phyloP scores from a whole-genome alignment of 2,888 invertebrate species.

The Cancer borealis region DNA sequence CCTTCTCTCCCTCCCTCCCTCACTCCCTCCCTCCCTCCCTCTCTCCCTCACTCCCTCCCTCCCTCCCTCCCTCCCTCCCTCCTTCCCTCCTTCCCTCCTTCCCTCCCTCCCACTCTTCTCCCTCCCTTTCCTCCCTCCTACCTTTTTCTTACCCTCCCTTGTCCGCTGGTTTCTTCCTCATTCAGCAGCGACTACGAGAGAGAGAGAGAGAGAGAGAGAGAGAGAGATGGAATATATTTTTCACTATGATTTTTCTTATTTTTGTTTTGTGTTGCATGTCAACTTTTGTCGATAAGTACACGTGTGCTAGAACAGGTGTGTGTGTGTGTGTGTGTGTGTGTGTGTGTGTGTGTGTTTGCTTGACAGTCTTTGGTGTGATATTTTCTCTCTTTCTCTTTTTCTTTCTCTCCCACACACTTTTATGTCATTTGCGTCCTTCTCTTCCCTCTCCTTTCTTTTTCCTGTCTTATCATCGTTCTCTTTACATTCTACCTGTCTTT shows the following conservation, averaged over 20 bases:
- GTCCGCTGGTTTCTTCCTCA: neutral
- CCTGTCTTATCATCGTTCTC: neutral
- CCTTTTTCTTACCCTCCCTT: neutral
- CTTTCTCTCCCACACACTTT: neutral
- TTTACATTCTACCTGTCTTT: neutral
- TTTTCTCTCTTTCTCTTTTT: neutral
- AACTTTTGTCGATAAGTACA: neutral
- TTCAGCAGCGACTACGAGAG: neutral
- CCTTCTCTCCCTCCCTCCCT: neutral
- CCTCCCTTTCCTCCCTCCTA: neutral
- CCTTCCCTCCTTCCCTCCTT: neutral
- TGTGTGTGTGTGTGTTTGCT: conserved; percentile 9
- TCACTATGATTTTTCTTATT: conserved; percentile 13
- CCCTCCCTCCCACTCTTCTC: neutral
- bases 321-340: conserved; percentile 22
- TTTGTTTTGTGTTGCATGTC: conserved; percentile 13
- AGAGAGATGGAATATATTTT: conserved; percentile 14
- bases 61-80: neutral
- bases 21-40: neutral
- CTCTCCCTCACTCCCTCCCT: neutral
- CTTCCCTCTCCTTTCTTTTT: neutral
- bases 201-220: conserved; percentile 29
- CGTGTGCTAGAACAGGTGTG: conserved; percentile 36
- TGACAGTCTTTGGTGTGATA: neutral
- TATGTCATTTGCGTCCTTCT: neutral